Evolutionary conservation across 2,888 invertebrate genomes (phyloP).

Genomic region (Euplexia lucipara): DNA sequence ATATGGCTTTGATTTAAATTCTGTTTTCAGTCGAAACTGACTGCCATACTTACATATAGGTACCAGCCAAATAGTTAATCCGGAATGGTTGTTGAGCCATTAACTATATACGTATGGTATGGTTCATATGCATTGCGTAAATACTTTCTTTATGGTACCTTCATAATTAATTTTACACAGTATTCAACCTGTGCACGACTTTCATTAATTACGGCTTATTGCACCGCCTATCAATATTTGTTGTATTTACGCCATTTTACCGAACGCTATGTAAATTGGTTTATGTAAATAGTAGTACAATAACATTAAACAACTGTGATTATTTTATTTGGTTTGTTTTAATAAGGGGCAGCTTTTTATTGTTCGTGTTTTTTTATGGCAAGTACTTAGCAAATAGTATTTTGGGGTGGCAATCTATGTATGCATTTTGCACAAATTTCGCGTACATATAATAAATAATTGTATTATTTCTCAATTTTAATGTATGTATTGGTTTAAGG

Average conservation of each 20-base stretch:
- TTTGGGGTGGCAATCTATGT: too few species aligned
- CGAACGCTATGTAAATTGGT: constrained; percentile 37
- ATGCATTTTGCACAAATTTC: too few species aligned
- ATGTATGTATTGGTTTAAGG: too few species aligned
- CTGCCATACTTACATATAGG: not conserved
- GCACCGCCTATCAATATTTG: constrained; percentile 46
- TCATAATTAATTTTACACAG: constrained; percentile 21
- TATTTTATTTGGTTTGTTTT: constrained; percentile 36
- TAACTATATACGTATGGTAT: constrained; percentile 6
- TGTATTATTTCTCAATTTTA: too few species aligned
- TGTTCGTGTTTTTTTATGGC: constrained; percentile 5
- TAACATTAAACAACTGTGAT: constrained; percentile 37
- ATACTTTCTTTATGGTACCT: constrained; percentile 32
- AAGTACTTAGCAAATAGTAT: too few species aligned
- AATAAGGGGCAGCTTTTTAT: not conserved
- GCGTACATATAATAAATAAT: too few species aligned
- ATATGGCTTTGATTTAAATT: not conserved
- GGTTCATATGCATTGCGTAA: constrained; percentile 22
- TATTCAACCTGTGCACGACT: constrained; percentile 22
- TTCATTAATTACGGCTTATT: constrained; percentile 46
- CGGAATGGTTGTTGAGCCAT: constrained; percentile 26
- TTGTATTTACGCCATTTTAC: constrained; percentile 30
- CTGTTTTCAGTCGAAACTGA: too few species aligned
- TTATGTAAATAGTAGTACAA: constrained; percentile 43
- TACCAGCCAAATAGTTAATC: not conserved